Base-by-base conservation (phyloP, 2,113 vertebrate genomes). In the Tachuris rubrigastra region DNA sequence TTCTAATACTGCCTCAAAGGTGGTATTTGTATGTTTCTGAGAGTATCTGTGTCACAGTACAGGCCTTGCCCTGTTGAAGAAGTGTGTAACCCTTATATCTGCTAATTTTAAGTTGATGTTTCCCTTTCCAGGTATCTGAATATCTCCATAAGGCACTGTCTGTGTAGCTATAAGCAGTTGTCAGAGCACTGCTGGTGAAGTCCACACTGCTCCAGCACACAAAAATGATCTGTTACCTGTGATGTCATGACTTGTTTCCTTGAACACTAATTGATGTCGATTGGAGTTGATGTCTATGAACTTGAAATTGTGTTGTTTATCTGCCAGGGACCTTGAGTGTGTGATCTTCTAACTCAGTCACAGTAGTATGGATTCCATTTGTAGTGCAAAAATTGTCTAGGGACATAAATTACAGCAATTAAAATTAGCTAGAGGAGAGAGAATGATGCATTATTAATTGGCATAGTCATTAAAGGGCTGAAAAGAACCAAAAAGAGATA, bases 371-470 rank as follows among this genome's bases (percentile, higher is more conserved):
- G 97, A 97, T 97, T 97, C 95, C 93, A 74, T 78, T 46, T 91
- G 80, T 87, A 84, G 87, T 88, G 95, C 91, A 92, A 90, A 80
- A 55, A 96, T 97, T 95, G 87, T 96, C 91, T 85, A 93, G 96
- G 96, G 96, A 95, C 93, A 94, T 96, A 96, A 98, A 98, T 97
- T 94, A 98, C 88, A 96, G 96, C 96, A 92, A 96, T 98, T 96
- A 98, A 97, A 97, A 97, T 90, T 95, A 95, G 96, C 92, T 91
- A 91, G 95, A 96, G 96, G 95, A 96, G 95, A 96, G 87, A 80
- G 95, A 93, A 95, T 94, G 81, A 97, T 96, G 77, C 84, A 96
- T 98, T 97, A 98, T 98, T 98, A 98, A 99, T 98, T 94, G 92
- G 59, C 85, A 89, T 85, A 95, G 87, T 98, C 98, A 97, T 98